Conservation (phyloP, 2,797 vertebrate genomes). For the Crocodylus rhombifer region DNA sequence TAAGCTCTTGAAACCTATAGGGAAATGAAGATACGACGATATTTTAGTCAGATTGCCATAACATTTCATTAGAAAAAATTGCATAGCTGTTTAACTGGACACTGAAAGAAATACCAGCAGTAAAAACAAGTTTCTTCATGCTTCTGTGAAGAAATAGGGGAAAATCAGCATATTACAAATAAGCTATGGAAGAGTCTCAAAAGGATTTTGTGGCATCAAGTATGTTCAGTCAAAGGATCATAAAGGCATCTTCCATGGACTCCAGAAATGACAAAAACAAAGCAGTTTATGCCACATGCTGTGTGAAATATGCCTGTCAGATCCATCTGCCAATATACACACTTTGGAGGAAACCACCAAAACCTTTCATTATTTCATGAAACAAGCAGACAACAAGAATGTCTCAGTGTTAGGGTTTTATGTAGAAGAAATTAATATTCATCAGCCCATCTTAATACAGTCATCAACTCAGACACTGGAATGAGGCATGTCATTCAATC, state of each 20-base stretch:
- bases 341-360: slow-evolving; percentile 42
- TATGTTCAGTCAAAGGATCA: slow-evolving; percentile 32
- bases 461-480: slow-evolving; percentile 61
- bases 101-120: slow-evolving; percentile 62
- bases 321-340: slow-evolving; percentile 41
- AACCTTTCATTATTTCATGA: slow-evolving; percentile 43
- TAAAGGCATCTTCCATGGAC: slow-evolving; percentile 45
- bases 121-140: slow-evolving; percentile 72
- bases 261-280: slow-evolving; percentile 48
- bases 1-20: slow-evolving; percentile 53
- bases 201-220: slow-evolving; percentile 54
- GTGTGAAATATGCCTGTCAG: slow-evolving; percentile 29
- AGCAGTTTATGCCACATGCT: neutral
- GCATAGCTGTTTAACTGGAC: slow-evolving; percentile 61
- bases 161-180: slow-evolving; percentile 68
- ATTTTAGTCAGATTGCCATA: slow-evolving; percentile 76
- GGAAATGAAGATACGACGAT: slow-evolving; percentile 70
- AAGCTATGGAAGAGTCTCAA: slow-evolving; percentile 47
- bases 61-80: slow-evolving; percentile 73
- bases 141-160: slow-evolving; percentile 58
- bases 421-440: slow-evolving; percentile 50
- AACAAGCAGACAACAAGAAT: slow-evolving; percentile 50
- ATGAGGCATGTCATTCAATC: slow-evolving; percentile 65
- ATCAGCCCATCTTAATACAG: slow-evolving; percentile 61
- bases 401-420: slow-evolving; percentile 43